These are phyloP conservation scores for Cerastis rubricosa DNA, from an alignment of 2,888 invertebrate species.

Conservation along the genomic window DNA sequence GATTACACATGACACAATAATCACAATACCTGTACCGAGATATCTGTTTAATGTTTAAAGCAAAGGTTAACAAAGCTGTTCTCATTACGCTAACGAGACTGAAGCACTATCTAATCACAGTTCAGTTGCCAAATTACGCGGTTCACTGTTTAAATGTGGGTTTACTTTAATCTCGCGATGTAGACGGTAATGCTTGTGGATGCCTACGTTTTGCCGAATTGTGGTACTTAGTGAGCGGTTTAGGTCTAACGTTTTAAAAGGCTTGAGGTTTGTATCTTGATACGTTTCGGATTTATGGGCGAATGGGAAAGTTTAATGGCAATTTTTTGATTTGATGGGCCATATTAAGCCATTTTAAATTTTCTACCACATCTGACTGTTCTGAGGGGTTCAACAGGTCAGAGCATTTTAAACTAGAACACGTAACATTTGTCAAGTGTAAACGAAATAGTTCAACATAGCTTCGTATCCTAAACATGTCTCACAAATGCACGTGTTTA, in stretches of 20 bases:
- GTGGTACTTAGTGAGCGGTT: conserved; percentile 62
- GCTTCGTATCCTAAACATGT: conserved; percentile 42
- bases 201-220: conserved; percentile 66
- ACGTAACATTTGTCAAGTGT: conserved; percentile 6
- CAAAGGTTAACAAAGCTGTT: conserved; percentile 85
- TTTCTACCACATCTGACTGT: not conserved
- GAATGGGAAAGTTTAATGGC: not conserved
- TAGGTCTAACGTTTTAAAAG: conserved; percentile 38
- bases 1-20: conserved; percentile 62
- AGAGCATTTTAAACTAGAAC: conserved; percentile 5
- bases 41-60: conserved; percentile 79
- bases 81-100: conserved; percentile 88
- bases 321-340: not conserved
- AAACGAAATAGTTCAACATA: conserved; percentile 21
- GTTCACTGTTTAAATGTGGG: conserved; percentile 87
- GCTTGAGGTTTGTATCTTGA: conserved; percentile 24
- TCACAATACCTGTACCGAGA: conserved; percentile 67
- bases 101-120: conserved; percentile 89
- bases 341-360: not conserved
- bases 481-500: conserved; percentile 60
- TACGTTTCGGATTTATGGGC: conserved; percentile 16
- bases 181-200: conserved; percentile 74
- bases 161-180: conserved; percentile 86
- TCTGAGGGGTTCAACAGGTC: not conserved
- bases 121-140: conserved; percentile 89